Evolutionary conservation across 2,888 invertebrate species (phyloP).

Genomic region (Troides aeacus): DNA sequence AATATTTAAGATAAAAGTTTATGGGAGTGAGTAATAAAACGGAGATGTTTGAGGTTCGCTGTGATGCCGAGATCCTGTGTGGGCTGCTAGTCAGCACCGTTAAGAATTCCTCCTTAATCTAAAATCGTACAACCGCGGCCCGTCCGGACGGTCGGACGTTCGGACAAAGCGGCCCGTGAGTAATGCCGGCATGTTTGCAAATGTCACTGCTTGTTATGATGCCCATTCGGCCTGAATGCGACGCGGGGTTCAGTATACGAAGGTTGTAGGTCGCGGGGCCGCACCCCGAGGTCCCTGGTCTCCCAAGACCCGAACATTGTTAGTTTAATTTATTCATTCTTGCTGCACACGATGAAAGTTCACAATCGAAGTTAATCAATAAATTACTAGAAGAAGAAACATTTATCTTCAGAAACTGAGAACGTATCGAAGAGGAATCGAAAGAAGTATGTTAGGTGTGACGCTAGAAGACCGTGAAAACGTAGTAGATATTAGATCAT

Average conservation of each 20-base stretch:
- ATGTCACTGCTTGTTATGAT: slow-evolving; percentile 63
- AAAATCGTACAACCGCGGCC: slow-evolving; percentile 64
- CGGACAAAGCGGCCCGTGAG: slow-evolving; percentile 68
- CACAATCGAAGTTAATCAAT: too few species aligned
- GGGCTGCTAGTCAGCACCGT: slow-evolving; percentile 62
- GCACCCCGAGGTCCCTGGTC: too few species aligned
- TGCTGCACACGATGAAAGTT: too few species aligned
- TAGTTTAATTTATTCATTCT: too few species aligned
- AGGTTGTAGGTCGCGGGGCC: slow-evolving; percentile 22
- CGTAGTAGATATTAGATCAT: too few species aligned
- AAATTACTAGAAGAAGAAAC: too few species aligned
- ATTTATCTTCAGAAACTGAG: too few species aligned
- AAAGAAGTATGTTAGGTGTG: too few species aligned
- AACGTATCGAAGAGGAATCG: too few species aligned
- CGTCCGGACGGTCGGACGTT: slow-evolving; percentile 22
- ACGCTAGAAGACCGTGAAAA: too few species aligned
- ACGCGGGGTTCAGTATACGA: slow-evolving; percentile 5
- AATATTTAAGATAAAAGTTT: background rate
- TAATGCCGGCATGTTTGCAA: slow-evolving; percentile 61
- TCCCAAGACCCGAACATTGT: too few species aligned
- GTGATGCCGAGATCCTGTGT: slow-evolving; percentile 47
- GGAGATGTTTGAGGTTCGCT: slow-evolving; percentile 34
- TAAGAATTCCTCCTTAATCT: slow-evolving; percentile 70
- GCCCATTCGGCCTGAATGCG: slow-evolving; percentile 31
- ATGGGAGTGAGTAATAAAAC: background rate